phyloP scores from a whole-genome alignment of 35 echinoderm and acorn worm species.

The Amphiura filiformis region DNA sequence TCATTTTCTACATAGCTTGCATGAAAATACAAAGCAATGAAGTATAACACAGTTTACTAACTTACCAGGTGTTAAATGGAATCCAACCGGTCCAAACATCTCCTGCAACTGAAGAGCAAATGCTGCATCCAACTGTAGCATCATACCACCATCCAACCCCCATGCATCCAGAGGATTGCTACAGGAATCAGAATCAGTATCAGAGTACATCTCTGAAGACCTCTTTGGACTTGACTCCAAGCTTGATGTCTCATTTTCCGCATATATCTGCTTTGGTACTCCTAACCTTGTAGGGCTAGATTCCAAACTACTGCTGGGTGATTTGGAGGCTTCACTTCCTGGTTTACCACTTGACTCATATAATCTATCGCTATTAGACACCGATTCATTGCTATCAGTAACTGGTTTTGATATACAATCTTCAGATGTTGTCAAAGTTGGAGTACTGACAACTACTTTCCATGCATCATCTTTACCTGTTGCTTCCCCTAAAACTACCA shows the following conservation, averaged over 20 bases:
- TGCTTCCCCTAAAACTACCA: no score
- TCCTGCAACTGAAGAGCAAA: conserved; percentile 92
- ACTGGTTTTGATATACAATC: no score
- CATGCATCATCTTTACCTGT: no score
- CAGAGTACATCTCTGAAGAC: not conserved
- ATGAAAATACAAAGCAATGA: not conserved
- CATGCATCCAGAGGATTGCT: not conserved
- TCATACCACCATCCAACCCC: conserved; percentile 54
- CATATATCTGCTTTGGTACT: not conserved
- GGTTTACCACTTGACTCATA: no score
- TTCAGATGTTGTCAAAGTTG: no score
- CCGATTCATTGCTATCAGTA: no score
- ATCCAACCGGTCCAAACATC: conserved; percentile 82
- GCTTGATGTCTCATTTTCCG: not conserved
- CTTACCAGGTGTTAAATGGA: conserved; percentile 68
- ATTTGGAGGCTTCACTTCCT: no score
- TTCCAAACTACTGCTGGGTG: not conserved
- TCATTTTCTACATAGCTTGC: no score
- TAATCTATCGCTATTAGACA: no score
- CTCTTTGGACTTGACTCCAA: not conserved
- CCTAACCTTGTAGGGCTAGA: not conserved
- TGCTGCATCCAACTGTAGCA: conserved; percentile 71
- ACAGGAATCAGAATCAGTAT: conserved; percentile 15
- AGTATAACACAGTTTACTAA: not conserved
- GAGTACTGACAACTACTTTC: no score